phyloP scores from a whole-genome alignment of 2,797 vertebrate genomes.

The Simalia tracyae region DNA sequence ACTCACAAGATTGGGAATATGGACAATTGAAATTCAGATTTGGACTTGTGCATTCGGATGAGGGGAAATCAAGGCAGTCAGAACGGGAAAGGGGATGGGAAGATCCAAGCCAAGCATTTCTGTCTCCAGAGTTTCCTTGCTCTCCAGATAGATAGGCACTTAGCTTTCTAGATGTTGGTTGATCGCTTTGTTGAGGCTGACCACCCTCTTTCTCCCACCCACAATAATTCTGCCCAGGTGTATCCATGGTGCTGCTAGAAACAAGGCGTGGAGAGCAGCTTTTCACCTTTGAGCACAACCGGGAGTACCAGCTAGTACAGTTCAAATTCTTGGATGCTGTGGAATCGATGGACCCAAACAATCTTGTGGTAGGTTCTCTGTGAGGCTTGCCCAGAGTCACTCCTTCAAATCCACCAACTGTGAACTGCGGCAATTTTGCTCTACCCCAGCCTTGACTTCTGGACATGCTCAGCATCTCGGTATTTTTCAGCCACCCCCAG shows the following conservation, averaged over 20 bases:
- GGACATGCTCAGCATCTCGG: not conserved
- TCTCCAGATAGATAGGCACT: not conserved
- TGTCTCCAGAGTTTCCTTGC: not conserved
- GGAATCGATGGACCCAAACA: conserved; percentile 97
- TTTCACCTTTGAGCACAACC: conserved; percentile 90
- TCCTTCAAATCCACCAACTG: not conserved
- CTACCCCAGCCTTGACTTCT: not conserved
- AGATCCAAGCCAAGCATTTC: not conserved
- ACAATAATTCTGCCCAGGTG: conserved; percentile 72
- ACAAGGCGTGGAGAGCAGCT: conserved; percentile 82
- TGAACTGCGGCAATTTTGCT: too few species aligned
- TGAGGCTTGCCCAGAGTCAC: accelerated
- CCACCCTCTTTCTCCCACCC: not conserved
- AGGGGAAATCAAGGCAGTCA: too few species aligned
- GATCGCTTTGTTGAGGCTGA: not conserved
- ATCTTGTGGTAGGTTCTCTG: conserved; percentile 85
- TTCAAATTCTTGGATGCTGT: conserved; percentile 94
- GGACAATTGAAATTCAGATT: not conserved
- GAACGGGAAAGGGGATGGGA: not conserved
- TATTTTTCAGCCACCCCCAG: not conserved
- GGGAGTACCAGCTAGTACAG: conserved; percentile 96
- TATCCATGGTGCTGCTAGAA: conserved; percentile 88
- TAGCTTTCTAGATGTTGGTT: too few species aligned
- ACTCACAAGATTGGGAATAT: not conserved
- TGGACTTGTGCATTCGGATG: not conserved